Evolutionary conservation across 2,113 vertebrate genomes (phyloP).

Genomic region (Oreochromis tanganicae): DNA sequence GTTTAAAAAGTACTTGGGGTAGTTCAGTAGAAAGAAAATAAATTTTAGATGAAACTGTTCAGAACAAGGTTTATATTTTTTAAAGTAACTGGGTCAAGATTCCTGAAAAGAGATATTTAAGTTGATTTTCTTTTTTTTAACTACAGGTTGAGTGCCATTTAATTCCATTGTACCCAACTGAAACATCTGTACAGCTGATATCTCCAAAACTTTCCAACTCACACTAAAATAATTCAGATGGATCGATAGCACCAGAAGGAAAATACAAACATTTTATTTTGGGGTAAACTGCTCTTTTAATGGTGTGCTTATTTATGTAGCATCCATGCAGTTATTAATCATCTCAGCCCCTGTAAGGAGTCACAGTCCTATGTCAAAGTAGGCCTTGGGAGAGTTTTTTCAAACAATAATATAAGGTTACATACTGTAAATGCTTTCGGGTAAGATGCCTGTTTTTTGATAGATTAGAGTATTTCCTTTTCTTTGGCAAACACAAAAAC

Average conservation of each 20-base stretch:
- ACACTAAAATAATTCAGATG: background rate
- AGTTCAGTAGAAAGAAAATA: background rate
- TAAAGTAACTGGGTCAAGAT: background rate
- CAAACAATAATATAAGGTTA: background rate
- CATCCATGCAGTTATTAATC: background rate
- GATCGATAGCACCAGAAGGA: background rate
- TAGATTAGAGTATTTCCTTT: fast-evolving
- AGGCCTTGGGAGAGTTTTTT: background rate
- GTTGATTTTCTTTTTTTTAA: background rate
- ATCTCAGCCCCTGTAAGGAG: background rate
- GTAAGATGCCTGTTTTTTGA: background rate
- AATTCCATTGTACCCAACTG: background rate
- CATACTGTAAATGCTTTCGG: background rate
- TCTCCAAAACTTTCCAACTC: background rate
- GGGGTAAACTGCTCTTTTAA: background rate
- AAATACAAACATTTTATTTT: background rate
- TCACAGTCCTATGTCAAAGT: background rate
- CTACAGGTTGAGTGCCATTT: too few species aligned
- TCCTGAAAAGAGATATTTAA: background rate
- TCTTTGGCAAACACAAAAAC: background rate
- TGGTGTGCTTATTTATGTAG: background rate
- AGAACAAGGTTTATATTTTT: fast-evolving
- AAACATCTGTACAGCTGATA: background rate
- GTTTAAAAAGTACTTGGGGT: background rate
- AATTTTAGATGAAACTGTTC: background rate